Percentiles rank a stretch among this genome's conserved stretches.
Conservation (phyloP, 2,888 invertebrate genomes). For the Anarsia innoxiella region DNA sequence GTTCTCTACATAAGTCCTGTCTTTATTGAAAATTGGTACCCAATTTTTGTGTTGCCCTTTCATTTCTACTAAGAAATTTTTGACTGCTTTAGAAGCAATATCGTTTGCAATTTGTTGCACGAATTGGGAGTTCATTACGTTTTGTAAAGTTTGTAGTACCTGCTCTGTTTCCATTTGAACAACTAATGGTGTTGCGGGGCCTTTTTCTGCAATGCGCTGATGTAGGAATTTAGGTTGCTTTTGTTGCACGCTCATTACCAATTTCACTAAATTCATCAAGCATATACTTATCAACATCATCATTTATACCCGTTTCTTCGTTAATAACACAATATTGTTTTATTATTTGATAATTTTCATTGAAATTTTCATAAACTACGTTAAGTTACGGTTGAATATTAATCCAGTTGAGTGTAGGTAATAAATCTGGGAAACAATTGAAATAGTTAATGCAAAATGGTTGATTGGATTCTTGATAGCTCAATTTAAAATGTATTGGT, state of each 20-base stretch:
- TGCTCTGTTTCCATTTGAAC: conserved; percentile 31
- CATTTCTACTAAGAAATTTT: conserved; percentile 32
- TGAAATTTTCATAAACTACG: too few relatives aligned
- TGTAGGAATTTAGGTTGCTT: too few relatives aligned
- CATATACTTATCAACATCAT: too few relatives aligned
- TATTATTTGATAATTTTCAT: too few relatives aligned
- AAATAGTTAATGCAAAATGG: not conserved
- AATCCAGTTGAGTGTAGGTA: not conserved
- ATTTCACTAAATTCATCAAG: too few relatives aligned
- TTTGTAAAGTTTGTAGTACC: conserved; percentile 30
- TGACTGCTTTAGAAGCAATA: conserved; percentile 33
- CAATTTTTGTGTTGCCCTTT: conserved; percentile 8
- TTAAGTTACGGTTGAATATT: too few relatives aligned
- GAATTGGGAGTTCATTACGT: conserved; percentile 31
- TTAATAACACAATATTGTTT: too few relatives aligned
- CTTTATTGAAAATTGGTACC: too few relatives aligned
- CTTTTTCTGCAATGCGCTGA: too few relatives aligned
- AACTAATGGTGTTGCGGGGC: conserved; percentile 16
- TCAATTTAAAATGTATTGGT: conserved; percentile 2
- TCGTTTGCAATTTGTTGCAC: conserved; percentile 30
- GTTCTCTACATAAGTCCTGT: too few relatives aligned
- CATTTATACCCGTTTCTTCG: too few relatives aligned
- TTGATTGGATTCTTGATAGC: not conserved
- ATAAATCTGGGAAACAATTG: not conserved
- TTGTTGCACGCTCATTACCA: too few relatives aligned